Evolutionary conservation across 2,113 vertebrate species (phyloP), one percentile per base, ranked within the genome.

Genomic region (Clarias macrocephalus): DNA sequence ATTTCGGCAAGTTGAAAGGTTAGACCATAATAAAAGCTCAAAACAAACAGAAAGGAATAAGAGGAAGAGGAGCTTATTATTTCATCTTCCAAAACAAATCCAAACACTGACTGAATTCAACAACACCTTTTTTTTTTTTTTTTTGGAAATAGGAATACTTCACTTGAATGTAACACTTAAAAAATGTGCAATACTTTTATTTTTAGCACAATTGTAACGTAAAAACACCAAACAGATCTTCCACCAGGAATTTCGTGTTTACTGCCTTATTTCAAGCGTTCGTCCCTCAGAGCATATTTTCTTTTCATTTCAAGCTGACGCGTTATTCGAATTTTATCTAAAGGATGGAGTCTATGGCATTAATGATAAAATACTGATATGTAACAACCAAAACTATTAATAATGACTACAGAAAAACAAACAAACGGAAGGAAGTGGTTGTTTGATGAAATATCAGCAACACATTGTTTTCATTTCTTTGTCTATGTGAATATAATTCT

Each of bases 401-500:
- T 23, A 42, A 73, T 37, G 68, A 7, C 3, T 48, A 9, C 16
- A 21, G 12, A 28, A 63, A 84, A n/a, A 52, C 37, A 75, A n/a
- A 15, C 37, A n/a, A 93, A 93, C 91, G 92, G 28, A 89, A 93
- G 91, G 92, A 92, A 94, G 91, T 92, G 92, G 89, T 93, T 91
- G 93, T 90, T 90, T 91, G 89, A 89, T 92, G 91, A 92, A 88
- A 92, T 92, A 92, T 93, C 93, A 93, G 92, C 89, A 87, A 87
- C 83, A 92, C 57, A 89, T 90, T 91, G 91, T 90, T 92, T 92
- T 92, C 87, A 93, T 94, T 93, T 94, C 93, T 94, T 94, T 95
- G 94, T 95, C 92, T 94, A 93, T 92, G 90, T 93, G 91, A 90
- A 89, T 92, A 90, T 89, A 89, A 92, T 84, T 92, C 87, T 92